These are phyloP conservation scores for Heliconius ethilla DNA, from an alignment of 2,888 invertebrate species.

Conservation along the genomic window DNA sequence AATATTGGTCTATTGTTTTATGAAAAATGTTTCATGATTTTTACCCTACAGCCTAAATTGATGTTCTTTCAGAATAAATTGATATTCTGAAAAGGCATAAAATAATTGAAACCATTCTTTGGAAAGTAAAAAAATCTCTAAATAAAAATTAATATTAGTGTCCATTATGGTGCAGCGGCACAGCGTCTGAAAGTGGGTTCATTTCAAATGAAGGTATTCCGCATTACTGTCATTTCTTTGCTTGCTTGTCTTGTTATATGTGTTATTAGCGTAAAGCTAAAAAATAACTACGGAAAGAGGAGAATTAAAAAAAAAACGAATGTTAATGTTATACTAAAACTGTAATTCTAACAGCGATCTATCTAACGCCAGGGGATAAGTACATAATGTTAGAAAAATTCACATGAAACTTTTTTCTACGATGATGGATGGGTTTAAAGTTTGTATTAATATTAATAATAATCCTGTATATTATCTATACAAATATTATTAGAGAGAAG, in stretches of 20 bases:
- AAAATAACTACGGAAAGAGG: not conserved
- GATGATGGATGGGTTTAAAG: not conserved
- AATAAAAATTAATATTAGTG: not conserved
- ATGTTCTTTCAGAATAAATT: not conserved
- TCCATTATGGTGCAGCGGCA: too few species aligned
- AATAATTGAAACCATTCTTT: not conserved
- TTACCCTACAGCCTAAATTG: not conserved
- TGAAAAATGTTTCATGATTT: not conserved
- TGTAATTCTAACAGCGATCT: not conserved
- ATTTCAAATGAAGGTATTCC: not conserved
- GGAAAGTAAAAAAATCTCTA: not conserved
- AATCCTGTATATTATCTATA: too few species aligned
- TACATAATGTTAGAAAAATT: too few species aligned
- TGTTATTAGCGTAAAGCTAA: not conserved
- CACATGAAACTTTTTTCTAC: too few species aligned
- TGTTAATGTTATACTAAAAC: not conserved
- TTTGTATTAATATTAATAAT: too few species aligned
- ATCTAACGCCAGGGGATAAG: not conserved
- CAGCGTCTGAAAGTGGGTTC: not conserved
- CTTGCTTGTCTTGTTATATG: too few species aligned
- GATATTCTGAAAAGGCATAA: slow-evolving; percentile 5
- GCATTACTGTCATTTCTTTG: not conserved
- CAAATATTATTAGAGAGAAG: too few species aligned
- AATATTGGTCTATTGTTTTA: not conserved
- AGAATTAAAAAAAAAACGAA: not conserved